A percentile compares a stretch with the other conserved stretches of the same genome.
Evolutionary conservation across 2,113 vertebrate species (phyloP).

Genomic region (Hiodon tergisus): DNA sequence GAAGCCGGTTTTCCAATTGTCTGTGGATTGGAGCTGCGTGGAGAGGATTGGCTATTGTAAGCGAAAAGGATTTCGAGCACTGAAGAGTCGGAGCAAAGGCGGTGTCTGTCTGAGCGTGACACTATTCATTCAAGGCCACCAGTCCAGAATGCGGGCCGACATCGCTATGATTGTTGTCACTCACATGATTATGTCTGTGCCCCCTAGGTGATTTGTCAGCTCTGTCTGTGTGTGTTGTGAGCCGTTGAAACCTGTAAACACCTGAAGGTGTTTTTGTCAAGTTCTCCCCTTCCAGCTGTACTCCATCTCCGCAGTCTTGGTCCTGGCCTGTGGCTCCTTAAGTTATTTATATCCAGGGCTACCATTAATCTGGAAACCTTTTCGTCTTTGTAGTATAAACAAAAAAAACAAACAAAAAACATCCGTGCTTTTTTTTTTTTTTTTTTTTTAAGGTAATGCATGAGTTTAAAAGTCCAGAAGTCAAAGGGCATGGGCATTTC

Average conservation of each 20-base stretch:
- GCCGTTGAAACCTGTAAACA: neutral
- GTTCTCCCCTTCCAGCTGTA: neutral
- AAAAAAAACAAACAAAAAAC: constrained; percentile 43
- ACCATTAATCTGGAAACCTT: constrained; percentile 26
- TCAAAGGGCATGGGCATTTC: constrained; percentile 33
- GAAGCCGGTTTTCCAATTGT: neutral
- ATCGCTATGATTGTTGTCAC: constrained; percentile 5
- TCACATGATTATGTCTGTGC: neutral
- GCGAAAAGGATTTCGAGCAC: neutral
- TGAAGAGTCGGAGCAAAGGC: neutral
- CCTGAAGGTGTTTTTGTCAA: neutral
- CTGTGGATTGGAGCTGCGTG: neutral
- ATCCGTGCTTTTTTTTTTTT: constrained; percentile 25
- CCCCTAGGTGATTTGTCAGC: neutral
- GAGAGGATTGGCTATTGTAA: neutral
- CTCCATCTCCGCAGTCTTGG: neutral
- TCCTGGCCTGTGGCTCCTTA: neutral
- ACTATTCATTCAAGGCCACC: neutral
- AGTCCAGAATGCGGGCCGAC: neutral
- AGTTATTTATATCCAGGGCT: constrained; percentile 7
- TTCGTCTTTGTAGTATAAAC: constrained; percentile 4
- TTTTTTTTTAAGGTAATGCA: constrained; percentile 22
- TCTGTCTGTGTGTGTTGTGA: neutral
- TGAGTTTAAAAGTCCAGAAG: constrained; percentile 34
- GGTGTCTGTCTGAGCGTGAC: neutral